Conservation (phyloP, 2,888 invertebrate genomes). For the Drosophila mulleri region DNA sequence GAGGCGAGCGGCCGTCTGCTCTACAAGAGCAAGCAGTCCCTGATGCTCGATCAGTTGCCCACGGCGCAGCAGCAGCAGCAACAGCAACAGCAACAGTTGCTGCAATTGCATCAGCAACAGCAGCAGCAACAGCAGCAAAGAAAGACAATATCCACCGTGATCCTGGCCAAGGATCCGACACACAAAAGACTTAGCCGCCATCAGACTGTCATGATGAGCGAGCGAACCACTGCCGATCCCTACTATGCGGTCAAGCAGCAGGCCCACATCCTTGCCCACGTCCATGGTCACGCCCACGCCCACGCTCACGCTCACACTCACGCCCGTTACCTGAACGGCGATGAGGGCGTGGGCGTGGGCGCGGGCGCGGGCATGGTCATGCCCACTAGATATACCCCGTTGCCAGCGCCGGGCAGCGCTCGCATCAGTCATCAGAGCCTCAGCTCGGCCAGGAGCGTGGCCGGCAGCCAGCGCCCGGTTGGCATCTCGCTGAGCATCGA, state of each 20-base stretch:
- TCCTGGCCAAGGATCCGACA: conserved; percentile 73
- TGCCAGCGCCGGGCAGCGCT: conserved; percentile 50
- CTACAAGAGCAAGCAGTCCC: conserved; percentile 63
- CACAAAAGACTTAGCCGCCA: conserved; percentile 78
- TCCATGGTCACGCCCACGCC: neutral
- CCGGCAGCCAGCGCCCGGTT: conserved; percentile 63
- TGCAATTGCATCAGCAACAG: conserved; percentile 33
- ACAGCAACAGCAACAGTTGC: conserved; percentile 37
- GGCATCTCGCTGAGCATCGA: conserved; percentile 73
- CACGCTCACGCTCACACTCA: conserved; percentile 32
- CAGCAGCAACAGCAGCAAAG: conserved; percentile 57
- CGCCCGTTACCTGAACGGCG: conserved; percentile 31
- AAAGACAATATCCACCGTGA: conserved; percentile 77
- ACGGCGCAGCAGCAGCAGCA: conserved; percentile 43
- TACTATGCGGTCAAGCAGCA: conserved; percentile 55
- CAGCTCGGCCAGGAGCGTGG: conserved; percentile 42
- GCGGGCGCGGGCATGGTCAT: conserved; percentile 34
- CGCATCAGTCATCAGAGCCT: conserved; percentile 69
- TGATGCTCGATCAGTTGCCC: conserved; percentile 52
- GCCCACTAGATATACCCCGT: conserved; percentile 66
- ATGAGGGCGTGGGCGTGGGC: conserved; percentile 14
- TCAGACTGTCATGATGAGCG: conserved; percentile 74
- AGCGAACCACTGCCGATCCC: conserved; percentile 60
- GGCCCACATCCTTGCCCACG: conserved; percentile 42
- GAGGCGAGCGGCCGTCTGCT: conserved; percentile 46